Percentiles rank a stretch among this genome's conserved stretches.
Conservation (phyloP, 2,797 vertebrate genomes). For the Pangasius djambal region DNA sequence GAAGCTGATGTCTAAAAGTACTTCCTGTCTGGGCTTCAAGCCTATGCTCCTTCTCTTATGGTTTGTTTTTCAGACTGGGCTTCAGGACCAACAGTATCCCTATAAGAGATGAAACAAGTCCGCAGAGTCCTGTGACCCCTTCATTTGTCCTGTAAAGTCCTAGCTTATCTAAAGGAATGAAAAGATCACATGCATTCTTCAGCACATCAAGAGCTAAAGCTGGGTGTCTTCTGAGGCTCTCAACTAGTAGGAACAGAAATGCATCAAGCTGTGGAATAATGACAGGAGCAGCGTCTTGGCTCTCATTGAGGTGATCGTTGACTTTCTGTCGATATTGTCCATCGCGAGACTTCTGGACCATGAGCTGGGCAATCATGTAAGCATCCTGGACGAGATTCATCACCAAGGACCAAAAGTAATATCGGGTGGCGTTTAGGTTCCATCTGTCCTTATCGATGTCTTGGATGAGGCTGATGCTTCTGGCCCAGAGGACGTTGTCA, state of each 20-base stretch:
- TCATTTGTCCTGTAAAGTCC: conserved; percentile 83
- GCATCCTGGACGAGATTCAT: conserved; percentile 81
- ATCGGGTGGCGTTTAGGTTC: conserved; percentile 79
- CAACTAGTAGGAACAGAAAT: conserved; percentile 76
- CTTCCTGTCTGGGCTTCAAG: not conserved
- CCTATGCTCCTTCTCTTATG: conserved; percentile 20
- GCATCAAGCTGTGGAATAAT: conserved; percentile 73
- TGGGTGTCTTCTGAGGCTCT: conserved; percentile 80
- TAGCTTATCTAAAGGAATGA: conserved; percentile 85
- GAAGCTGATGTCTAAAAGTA: not conserved
- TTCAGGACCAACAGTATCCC: conserved; percentile 83
- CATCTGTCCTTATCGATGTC: conserved; percentile 81
- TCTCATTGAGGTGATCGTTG: conserved; percentile 57
- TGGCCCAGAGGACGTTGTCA: conserved; percentile 86
- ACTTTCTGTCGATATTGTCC: conserved; percentile 63
- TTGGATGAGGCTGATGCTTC: conserved; percentile 75
- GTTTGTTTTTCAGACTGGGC: conserved; percentile 83
- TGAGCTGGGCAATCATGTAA: conserved; percentile 79
- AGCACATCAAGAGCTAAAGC: conserved; percentile 83
- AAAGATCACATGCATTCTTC: conserved; percentile 91
- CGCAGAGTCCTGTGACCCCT: conserved; percentile 88
- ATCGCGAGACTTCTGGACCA: conserved; percentile 72
- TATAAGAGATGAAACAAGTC: conserved; percentile 87
- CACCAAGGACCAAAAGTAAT: conserved; percentile 83
- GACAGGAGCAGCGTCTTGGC: conserved; percentile 60